Conservation (phyloP, 2,113 vertebrate genomes). For the Acrocephalus arundinaceus region DNA sequence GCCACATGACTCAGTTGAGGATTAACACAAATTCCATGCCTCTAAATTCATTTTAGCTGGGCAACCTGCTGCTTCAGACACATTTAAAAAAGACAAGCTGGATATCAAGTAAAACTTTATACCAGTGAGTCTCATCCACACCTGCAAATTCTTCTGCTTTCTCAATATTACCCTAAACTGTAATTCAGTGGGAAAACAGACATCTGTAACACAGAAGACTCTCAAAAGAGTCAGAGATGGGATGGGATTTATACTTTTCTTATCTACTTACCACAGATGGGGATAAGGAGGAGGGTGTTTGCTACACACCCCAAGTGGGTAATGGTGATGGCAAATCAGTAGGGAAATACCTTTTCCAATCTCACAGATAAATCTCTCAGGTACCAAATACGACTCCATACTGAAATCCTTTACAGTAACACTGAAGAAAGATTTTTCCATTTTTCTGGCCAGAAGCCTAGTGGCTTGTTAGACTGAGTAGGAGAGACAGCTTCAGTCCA, state of each 20-base stretch:
- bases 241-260: not conserved
- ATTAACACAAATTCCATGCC: slow-evolving; percentile 13
- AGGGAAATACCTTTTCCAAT: not conserved
- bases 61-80: not conserved
- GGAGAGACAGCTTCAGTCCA: not conserved
- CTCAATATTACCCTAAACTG: not conserved
- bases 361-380: not conserved
- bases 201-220: not conserved
- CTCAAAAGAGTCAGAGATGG: not conserved
- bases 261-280: not conserved
- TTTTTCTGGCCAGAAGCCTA: not conserved
- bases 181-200: not conserved
- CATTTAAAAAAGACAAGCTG: not conserved
- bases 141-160: not conserved
- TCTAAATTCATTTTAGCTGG: not conserved
- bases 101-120: not conserved
- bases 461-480: not conserved
- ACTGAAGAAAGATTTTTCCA: not conserved
- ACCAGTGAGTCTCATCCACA: not conserved
- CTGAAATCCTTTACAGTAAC: not conserved
- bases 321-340: not conserved
- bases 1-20: not conserved
- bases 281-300: not conserved
- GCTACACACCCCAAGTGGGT: not conserved
- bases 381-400: not conserved